Evolutionary conservation across 2,113 vertebrate genomes (phyloP), one percentile per base, ranked within the genome.

Genomic region (Mellivora capensis): DNA sequence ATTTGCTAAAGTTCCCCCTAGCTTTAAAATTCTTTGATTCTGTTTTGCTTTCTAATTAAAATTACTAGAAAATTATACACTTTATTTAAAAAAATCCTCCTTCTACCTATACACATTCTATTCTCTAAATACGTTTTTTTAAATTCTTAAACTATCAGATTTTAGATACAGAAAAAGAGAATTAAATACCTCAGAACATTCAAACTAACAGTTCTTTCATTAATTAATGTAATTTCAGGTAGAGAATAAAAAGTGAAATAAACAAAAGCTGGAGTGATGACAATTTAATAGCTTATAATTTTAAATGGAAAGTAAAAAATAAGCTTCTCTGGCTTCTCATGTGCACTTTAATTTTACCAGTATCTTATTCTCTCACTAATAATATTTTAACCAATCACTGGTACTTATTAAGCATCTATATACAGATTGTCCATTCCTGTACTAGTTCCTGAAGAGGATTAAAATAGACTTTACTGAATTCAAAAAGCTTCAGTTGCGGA

Each of bases 241-340:
- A 23, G 54, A 93, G 20, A 96, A 29, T 80, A 49, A 89, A 91
- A 93, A 74, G 79, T 86, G 11, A 93, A 97, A 91, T 88, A 91
- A 87, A 72, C 8, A 80, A 94, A 96, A 79, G 15, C 52, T 64
- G 7, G 6, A 37, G 15, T 91, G 44, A 94, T 83, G 15, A 80
- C 47, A 94, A 85, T 29, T 85, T 91, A 93, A 94, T 84, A 87
- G 61, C 57, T 95, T 76, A 84, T 82, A 77, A 91, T 94, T 82
- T 87, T 72, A 96, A 82, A 27, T 76, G 12, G 4, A 67, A 3
- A 71, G n/a, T 84, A 80, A 57, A 34, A 90, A 93, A 77, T 64
- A 44, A 89, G 6, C 13, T 93, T 74, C 34, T 49, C 62, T 93
- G n/a, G 11, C 34, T 62, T 95, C n/a, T 82, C 7, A 39, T 67